phyloP scores from a whole-genome alignment of 2,888 invertebrate genomes.

The Synanthedon myopaeformis region DNA sequence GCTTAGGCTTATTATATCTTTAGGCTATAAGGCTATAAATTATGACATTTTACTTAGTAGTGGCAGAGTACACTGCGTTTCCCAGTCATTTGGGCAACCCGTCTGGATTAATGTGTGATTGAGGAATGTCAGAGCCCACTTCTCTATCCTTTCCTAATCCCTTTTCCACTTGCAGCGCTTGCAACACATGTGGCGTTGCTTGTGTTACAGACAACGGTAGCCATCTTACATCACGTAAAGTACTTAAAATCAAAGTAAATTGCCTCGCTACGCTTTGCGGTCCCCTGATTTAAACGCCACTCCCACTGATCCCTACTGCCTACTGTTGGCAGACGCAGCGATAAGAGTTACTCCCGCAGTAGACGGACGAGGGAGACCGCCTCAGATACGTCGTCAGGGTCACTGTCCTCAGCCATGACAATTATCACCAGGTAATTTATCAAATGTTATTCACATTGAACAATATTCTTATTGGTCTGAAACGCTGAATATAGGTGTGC shows the following conservation, averaged over 20 bases:
- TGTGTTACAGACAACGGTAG: neutral
- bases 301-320: conserved; percentile 7
- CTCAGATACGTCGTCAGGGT: conserved; percentile 55
- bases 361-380: conserved; percentile 38
- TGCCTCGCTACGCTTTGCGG: no score
- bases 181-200: neutral
- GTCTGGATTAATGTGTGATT: no score
- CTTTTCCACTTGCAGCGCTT: neutral
- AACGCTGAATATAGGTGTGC: no score
- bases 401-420: conserved; percentile 65
- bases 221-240: neutral
- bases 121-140: no score
- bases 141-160: no score
- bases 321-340: conserved; percentile 49
- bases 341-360: conserved; percentile 46
- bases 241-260: neutral
- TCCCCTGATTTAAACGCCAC: no score
- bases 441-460: neutral
- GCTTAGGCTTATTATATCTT: no score
- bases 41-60: no score
- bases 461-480: neutral
- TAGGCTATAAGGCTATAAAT: no score
- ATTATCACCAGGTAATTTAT: conserved; percentile 63
- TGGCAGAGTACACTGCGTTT: no score
- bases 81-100: no score